Percentiles rank a stretch among this genome's conserved stretches.
Conservation (phyloP, 2,888 invertebrate species). For the Ochropleura leucogaster region DNA sequence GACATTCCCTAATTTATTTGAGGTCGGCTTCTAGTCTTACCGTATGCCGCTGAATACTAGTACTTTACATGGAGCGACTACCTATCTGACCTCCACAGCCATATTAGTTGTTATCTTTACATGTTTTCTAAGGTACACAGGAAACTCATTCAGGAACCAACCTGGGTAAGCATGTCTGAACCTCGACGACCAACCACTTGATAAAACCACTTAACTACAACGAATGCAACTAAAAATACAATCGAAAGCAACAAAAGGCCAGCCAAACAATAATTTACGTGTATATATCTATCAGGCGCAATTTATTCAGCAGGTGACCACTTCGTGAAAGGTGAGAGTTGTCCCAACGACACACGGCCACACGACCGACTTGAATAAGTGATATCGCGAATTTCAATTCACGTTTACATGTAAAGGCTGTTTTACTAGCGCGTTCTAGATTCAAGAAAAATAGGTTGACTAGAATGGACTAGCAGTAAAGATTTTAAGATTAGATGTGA, state of each 20-base stretch:
- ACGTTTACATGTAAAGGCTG: slow-evolving; percentile 61
- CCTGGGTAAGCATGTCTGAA: no score
- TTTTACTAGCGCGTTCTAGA: slow-evolving; percentile 57
- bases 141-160: no score
- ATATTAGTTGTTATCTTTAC: no score
- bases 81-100: no score
- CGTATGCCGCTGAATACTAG: no score
- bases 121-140: no score
- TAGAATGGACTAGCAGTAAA: not conserved
- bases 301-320: slow-evolving; percentile 83
- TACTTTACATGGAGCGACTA: no score
- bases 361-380: slow-evolving; percentile 64
- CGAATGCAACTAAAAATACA: slow-evolving; percentile 2
- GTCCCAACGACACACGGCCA: slow-evolving; percentile 63
- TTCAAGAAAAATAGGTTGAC: slow-evolving; percentile 44
- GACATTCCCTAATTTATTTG: no score
- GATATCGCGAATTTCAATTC: slow-evolving; percentile 64
- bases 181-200: no score
- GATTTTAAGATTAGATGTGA: not conserved
- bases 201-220: not conserved
- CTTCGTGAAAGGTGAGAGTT: slow-evolving; percentile 73
- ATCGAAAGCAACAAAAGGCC: slow-evolving; percentile 24
- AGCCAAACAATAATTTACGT: slow-evolving; percentile 78
- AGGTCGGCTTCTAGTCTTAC: no score
- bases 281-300: slow-evolving; percentile 77